Evolutionary conservation across 1,140 invertebrate species (phyloP).

Genomic region (Drosophila insularis): DNA sequence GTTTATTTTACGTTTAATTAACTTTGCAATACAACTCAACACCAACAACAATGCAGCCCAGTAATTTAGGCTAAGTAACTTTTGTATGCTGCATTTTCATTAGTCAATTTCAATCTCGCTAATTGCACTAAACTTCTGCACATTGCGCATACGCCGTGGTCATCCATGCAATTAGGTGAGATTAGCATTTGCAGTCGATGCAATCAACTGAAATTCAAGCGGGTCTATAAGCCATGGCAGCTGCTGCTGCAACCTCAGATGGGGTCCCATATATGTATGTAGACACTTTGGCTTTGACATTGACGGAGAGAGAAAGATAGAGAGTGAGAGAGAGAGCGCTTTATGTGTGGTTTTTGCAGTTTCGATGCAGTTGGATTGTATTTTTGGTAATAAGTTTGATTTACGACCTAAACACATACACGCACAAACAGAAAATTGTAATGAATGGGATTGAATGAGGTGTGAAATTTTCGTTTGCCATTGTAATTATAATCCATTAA

Average conservation of each 20-base stretch:
- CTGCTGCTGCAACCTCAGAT: too few relatives aligned
- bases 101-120: background rate
- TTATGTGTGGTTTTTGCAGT: background rate
- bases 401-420: constrained; percentile 25
- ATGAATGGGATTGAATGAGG: constrained; percentile 38
- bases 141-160: constrained; percentile 34
- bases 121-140: background rate
- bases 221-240: too few relatives aligned
- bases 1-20: background rate
- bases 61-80: background rate
- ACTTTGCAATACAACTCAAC: background rate
- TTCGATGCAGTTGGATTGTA: constrained; percentile 10
- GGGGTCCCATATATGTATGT: background rate
- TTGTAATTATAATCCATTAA: constrained; percentile 62
- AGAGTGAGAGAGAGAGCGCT: constrained; percentile 42
- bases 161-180: background rate
- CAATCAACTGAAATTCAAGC: background rate
- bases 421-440: background rate
- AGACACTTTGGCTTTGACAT: constrained; percentile 35
- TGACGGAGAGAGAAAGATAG: constrained; percentile 58
- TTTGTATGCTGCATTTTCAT: background rate
- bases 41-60: background rate
- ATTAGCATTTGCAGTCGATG: constrained; percentile 16
- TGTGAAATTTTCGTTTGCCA: constrained; percentile 41
- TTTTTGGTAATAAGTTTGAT: constrained; percentile 38